Evolutionary conservation across 2,888 invertebrate genomes (phyloP), one percentile per base, ranked within the genome.

Genomic region (Drosophila vallismaia): DNA sequence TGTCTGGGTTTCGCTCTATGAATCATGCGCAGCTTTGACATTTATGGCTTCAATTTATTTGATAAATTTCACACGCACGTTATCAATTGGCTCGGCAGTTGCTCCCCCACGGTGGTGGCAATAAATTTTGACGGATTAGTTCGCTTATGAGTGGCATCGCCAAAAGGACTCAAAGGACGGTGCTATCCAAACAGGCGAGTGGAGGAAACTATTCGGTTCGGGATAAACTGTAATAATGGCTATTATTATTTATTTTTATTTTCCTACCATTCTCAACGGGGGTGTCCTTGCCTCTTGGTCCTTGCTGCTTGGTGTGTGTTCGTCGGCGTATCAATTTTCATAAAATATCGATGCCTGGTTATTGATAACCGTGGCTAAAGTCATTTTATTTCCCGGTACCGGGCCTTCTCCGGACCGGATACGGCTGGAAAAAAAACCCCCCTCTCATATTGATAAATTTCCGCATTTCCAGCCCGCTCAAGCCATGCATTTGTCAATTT

Each of bases 41-140:
- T 87, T 87, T 89, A 89, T 89, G 76, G 82, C 81, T 81, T 73
- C 87, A 86, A 87, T 87, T 87, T 88, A 89, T 87, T 89, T 87
- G 89, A 89, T 87, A 87, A 87, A 87, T 87, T 85, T 80, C 88
- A 73, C 82, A 84, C 84, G 88, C 84, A 88, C 88, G 88, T 88
- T 88, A 84, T 88, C 88, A 84, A 88, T 84, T 88, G 88, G 71
- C 77, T 66, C 31, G 40, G 26, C 67, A 48, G 58, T 45, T 58
- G 44, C 50, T 48, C 51, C 59, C 60, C 60, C 44, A 44, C 46
- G 44, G 48, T 48, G 69, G 31, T 48, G 86, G 87, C 81, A 74
- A 84, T 84, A 88, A 84, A 84, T 84, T 84, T 88, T 84, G 84
- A 84, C 84, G 84, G 84, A 84, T 84, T 84, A 88, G 85, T 80